Evolutionary conservation across 1,140 invertebrate species (phyloP), one percentile per base, ranked within the genome.

Genomic region (Doryteuthis pealeii): DNA sequence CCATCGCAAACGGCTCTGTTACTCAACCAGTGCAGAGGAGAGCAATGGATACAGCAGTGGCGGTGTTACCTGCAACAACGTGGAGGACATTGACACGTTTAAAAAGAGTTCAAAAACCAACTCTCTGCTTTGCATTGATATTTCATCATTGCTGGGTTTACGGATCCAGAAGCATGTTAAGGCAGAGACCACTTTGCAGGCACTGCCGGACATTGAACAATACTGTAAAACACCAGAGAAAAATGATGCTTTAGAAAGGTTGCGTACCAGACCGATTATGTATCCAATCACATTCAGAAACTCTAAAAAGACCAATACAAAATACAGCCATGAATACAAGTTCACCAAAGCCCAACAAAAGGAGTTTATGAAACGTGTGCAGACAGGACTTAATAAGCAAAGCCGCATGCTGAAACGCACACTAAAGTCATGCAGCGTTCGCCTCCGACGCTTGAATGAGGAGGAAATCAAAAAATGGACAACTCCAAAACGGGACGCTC

Each of bases 141-240:
- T 86, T 4, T 77, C 81, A 6, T 86, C 85, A 6, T 75, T 78
- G 33, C 80, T 86, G 31, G 85, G 85, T 3, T 80, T 83, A 32
- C 76, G 80, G 40, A 79, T 86, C 33, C 77, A 80, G 32, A 84
- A 83, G 65, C 80, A 83, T 74, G 76, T 84, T 28, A 80, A 81
- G 54, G 69, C 78, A 22, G 83, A 85, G 28, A 74, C 78, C 22
- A 73, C 73, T 49, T 30, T 82, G 5, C 74, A 77, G 32, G 75
- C 84, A 30, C 71, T 86, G 28, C 71, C 76, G 33, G 78, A 86
- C 77, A 74, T 78, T 0, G 82, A 83, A 74, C 75, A 76, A 22
- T 84, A 83, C 65, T 86, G 85, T 77, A 76, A 78, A 71, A 82
- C 79, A 15, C 81, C 77, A 22, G 78, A 77, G 45, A 83, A 82